Percentiles rank a stretch among this genome's conserved stretches.
Evolutionary conservation across 2,888 invertebrate species (phyloP).

Genomic region (Drosophila atripex): DNA sequence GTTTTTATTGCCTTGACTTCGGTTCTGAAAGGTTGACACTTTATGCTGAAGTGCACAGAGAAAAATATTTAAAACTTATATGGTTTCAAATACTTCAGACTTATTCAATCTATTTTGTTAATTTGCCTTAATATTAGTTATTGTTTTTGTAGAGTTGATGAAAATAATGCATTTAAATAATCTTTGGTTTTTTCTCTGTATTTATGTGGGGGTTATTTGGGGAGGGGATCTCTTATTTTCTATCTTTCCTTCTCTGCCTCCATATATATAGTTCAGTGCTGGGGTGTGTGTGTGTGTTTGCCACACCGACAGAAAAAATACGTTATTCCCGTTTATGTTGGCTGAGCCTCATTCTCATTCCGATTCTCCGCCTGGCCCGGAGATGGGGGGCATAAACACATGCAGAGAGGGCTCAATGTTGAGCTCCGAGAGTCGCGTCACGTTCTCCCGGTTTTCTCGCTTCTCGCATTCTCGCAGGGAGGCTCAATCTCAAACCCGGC

Average conservation of each 20-base stretch:
- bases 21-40: slow-evolving; percentile 75
- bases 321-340: slow-evolving; percentile 77
- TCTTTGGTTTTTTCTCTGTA: slow-evolving; percentile 10
- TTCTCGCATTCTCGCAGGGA: slow-evolving; percentile 20
- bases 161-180: neutral
- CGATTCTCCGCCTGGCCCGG: slow-evolving; percentile 34
- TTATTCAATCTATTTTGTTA: no score
- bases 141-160: no score
- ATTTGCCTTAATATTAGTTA: no score
- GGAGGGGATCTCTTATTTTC: slow-evolving; percentile 27
- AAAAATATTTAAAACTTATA: slow-evolving; percentile 5
- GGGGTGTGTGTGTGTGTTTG: slow-evolving; percentile 56
- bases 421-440: slow-evolving; percentile 11
- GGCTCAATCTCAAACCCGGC: slow-evolving; percentile 21
- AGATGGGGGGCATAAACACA: slow-evolving; percentile 34
- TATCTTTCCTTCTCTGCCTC: slow-evolving; percentile 11
- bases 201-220: slow-evolving; percentile 9
- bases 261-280: neutral
- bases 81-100: no score
- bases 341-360: slow-evolving; percentile 49
- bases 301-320: slow-evolving; percentile 77
- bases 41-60: slow-evolving; percentile 32
- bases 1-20: slow-evolving; percentile 74
- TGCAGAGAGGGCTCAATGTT: slow-evolving; percentile 33
- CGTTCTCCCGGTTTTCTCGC: slow-evolving; percentile 9